Base-by-base conservation (phyloP, 2,113 vertebrate genomes). In the Ammodytes marinus region DNA sequence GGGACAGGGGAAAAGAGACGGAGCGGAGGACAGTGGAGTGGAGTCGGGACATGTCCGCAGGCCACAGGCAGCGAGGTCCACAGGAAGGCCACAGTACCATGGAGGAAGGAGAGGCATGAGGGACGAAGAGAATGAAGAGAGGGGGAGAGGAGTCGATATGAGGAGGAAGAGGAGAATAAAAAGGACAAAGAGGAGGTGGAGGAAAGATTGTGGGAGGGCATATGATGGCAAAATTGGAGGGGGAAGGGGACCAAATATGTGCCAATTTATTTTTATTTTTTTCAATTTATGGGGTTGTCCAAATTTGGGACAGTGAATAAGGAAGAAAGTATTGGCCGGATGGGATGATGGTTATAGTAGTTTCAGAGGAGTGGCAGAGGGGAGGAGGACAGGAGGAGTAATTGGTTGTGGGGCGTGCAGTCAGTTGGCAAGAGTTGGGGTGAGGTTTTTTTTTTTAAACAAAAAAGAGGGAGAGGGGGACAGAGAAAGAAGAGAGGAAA, bases 351-450 rank as follows among this genome's bases (percentile, higher is more conserved):
- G 78, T 79, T 60, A 95, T 94, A 95, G 96, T 82, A 80, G 86
- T 73, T 95, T 76, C 52, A 76, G 69, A 74, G 67, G 80, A 77
- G 83, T 87, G 80, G 67, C 82, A 82, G 58, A 45, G 57, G 69
- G 71, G 68, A 55, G 82, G 74, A 77, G 75, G 77, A 81, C 59
- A 87, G 82, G 79, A 80, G 90, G 87, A 74, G 87, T 72, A 88
- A 89, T 91, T 93, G 90, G 88, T 91, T 47, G 94, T 96, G 94
- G 95, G 96, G 95, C 96, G 97, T 98, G 97, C 97, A 96, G 97
- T 99, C 97, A 99, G 98, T 99, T 97, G 96, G 97, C 96, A 97
- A 97, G 97, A 97, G 96, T 97, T 96, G 95, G 96, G 95, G 96
- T 97, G 96, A 95, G 94, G 95, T 67, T 80, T 73, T 80, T 86